Base-by-base conservation (phyloP, 2,113 vertebrate species). In the Rhabdornis inornatus region DNA sequence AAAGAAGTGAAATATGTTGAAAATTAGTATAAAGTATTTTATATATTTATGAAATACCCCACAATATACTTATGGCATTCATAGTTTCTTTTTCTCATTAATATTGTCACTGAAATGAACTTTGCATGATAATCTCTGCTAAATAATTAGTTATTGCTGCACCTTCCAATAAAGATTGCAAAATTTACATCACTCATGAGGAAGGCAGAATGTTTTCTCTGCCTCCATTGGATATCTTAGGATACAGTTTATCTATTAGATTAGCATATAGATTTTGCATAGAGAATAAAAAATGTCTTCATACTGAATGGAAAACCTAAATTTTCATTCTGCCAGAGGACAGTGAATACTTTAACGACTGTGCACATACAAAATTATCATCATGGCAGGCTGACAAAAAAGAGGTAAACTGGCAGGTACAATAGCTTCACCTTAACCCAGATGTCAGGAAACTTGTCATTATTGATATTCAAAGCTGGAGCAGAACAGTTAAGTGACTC, bases 351-450 rank as follows among this genome's bases (percentile, higher is more conserved):
- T n/a, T 55, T 80, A 80, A 88, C 68, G 64, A 78, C 56, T 39
- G 42, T 50, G 42, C 45, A 65, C 49, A 75, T 11, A 87, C 35
- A 89, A 53, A 94, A 90, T 89, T 60, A 95, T 71, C 83, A 83
- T 60, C 65, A 44, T 74, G 77, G 88, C 61, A 96, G 53, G 83
- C 53, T 90, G 83, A 96, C 93, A 96, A 89, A 83, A 79, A 74
- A 78, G 83, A 95, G 83, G 83, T 96, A 92, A 96, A 94, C 85
- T 93, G 94, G 94, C 92, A 95, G 79, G 81, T 81, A 75, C 64
- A 90, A 90, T 60, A 93, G 68, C 68, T 89, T 90, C 92, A 93
- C 94, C 90, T 96, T 87, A 96, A 93, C 93, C 88, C 79, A 89
- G 71, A 79, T 90, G 92, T 92, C 96, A 95, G 56, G 86, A 92